Percentiles rank a stretch among this genome's conserved stretches.
phyloP scores from a whole-genome alignment of 1,140 invertebrate species.

The Bombus confusus region DNA sequence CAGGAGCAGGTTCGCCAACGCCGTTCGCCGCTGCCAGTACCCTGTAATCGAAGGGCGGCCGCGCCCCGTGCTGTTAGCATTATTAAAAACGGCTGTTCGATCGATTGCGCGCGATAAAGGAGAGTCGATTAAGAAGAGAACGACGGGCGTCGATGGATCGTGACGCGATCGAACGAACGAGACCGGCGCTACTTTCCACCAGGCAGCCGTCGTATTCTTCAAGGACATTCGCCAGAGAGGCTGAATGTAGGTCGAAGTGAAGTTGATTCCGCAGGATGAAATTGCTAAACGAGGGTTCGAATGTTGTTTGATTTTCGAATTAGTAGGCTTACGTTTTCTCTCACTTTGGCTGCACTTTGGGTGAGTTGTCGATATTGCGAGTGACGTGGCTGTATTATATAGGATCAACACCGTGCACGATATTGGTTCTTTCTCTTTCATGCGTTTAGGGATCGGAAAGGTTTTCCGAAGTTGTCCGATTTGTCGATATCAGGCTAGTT shows the following conservation, averaged over 20 bases:
- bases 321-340: neutral
- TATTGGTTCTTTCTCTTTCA: neutral
- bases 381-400: too few relatives aligned
- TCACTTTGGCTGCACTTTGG: neutral
- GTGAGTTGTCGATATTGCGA: neutral
- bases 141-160: conserved; percentile 5
- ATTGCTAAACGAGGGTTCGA: neutral
- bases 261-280: neutral
- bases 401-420: neutral
- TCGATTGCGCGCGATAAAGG: conserved; percentile 28
- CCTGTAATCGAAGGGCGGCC: conserved; percentile 63
- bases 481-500: neutral
- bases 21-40: conserved; percentile 59
- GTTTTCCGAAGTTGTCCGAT: too few relatives aligned
- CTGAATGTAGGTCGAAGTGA: conserved; percentile 1
- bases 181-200: neutral
- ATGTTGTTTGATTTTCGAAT: neutral
- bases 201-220: neutral
- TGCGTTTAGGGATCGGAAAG: too few relatives aligned
- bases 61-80: conserved; percentile 62
- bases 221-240: neutral
- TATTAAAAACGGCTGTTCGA: conserved; percentile 58
- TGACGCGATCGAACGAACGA: neutral
- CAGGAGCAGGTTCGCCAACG: conserved; percentile 33
- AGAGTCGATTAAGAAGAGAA: conserved; percentile 40